Conservation (phyloP, 1,140 invertebrate species). For the Monomorium pharaonis region DNA sequence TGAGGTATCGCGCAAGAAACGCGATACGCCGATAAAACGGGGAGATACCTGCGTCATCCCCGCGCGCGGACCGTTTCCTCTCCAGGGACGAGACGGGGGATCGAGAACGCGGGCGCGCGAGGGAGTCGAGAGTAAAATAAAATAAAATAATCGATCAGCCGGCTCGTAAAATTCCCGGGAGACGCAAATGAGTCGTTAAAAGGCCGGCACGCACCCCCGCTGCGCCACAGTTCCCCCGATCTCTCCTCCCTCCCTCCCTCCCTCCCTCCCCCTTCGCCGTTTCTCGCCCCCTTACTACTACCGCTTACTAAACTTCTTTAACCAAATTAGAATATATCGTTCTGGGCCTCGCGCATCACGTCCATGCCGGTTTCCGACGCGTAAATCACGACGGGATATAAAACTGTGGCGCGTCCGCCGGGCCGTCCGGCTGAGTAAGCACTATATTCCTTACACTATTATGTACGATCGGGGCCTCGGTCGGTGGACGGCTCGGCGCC, state of each 20-base stretch:
- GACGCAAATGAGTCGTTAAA: slow-evolving; percentile 80
- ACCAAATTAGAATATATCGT: slow-evolving; percentile 74
- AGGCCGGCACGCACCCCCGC: slow-evolving; percentile 71
- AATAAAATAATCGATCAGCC: slow-evolving; percentile 78
- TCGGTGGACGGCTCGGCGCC: slow-evolving; percentile 20
- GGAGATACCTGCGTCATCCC: slow-evolving; percentile 27
- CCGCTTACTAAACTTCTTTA: slow-evolving; percentile 73
- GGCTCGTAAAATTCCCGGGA: slow-evolving; percentile 68
- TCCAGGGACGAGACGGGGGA: not conserved
- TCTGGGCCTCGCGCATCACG: slow-evolving; percentile 50
- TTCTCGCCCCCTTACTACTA: slow-evolving; percentile 38
- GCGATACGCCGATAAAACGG: slow-evolving; percentile 74
- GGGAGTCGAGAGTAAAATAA: slow-evolving; percentile 70
- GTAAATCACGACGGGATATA: slow-evolving; percentile 61
- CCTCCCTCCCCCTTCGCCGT: not conserved
- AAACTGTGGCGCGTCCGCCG: slow-evolving; percentile 30
- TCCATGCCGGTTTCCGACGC: slow-evolving; percentile 29
- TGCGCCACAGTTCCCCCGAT: slow-evolving; percentile 54
- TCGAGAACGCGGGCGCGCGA: slow-evolving; percentile 13
- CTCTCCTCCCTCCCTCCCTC: not conserved
- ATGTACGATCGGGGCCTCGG: slow-evolving; percentile 5
- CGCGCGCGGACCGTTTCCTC: not conserved
- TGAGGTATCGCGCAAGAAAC: slow-evolving; percentile 62
- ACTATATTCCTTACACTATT: not conserved
- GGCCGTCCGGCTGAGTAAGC: not conserved